Evolutionary conservation across 2,797 vertebrate species (phyloP).

Genomic region (Muscicapa striata): DNA sequence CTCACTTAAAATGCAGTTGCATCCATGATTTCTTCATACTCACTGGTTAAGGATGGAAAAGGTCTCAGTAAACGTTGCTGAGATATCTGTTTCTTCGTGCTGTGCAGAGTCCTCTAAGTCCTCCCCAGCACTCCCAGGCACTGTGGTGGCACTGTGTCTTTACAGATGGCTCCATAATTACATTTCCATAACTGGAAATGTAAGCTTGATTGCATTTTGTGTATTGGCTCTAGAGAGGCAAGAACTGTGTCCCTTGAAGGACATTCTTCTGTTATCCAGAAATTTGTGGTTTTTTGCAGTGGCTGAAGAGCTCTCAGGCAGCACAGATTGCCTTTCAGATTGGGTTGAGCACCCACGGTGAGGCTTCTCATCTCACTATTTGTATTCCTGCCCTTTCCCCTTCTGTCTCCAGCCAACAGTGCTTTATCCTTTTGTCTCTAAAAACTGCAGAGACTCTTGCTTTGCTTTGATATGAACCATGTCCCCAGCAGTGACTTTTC

Average conservation of each 20-base stretch:
- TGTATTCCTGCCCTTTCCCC: background rate
- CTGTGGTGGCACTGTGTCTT: background rate
- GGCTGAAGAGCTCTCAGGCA: background rate
- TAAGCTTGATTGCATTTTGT: background rate
- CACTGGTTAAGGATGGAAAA: background rate
- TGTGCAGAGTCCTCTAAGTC: background rate
- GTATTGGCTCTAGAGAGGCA: background rate
- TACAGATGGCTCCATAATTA: background rate
- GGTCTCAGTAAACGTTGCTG: background rate
- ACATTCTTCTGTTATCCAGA: background rate
- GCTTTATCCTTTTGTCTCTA: background rate
- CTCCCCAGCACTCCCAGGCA: background rate
- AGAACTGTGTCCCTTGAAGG: background rate
- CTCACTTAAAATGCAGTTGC: background rate
- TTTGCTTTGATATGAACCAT: background rate
- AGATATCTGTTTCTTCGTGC: fast-evolving
- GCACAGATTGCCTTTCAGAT: background rate
- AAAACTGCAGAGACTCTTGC: background rate
- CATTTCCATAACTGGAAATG: background rate
- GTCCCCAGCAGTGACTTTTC: background rate
- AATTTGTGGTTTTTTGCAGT: background rate
- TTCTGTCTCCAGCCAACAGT: background rate
- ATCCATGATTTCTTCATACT: background rate
- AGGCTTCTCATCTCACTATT: background rate
- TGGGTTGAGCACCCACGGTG: fast-evolving